phyloP scores from a whole-genome alignment of 2,888 invertebrate genomes.

The Drosophila falleni region DNA sequence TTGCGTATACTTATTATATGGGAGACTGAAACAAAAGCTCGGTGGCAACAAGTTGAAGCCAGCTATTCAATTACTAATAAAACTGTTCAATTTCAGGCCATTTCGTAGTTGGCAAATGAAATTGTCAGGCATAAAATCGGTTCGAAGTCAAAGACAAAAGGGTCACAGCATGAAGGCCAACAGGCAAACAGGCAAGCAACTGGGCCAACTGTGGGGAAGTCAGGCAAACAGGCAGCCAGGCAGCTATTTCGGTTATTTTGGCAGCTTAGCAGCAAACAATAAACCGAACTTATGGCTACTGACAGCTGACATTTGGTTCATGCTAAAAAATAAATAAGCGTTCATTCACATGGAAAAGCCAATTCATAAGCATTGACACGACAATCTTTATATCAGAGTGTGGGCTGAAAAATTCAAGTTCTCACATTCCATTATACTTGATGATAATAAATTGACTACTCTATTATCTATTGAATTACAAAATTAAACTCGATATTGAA shows the following conservation, averaged over 20 bases:
- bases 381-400: constrained; percentile 40
- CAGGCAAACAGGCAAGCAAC: background rate
- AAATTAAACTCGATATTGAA: too few species aligned
- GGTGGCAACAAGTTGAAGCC: constrained; percentile 48
- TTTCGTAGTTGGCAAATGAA: constrained; percentile 60
- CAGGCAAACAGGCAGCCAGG: background rate
- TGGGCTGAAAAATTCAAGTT: constrained; percentile 11
- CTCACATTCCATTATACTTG: too few species aligned
- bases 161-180: constrained; percentile 21
- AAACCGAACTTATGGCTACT: constrained; percentile 70
- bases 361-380: constrained; percentile 58
- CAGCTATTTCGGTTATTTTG: constrained; percentile 57
- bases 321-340: constrained; percentile 31
- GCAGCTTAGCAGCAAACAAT: constrained; percentile 63
- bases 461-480: background rate
- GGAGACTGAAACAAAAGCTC: constrained; percentile 8
- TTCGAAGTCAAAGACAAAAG: constrained; percentile 51
- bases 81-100: constrained; percentile 64
- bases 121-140: constrained; percentile 61
- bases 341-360: constrained; percentile 59
- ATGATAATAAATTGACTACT: background rate
- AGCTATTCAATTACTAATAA: constrained; percentile 42
- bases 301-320: constrained; percentile 70
- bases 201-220: background rate
- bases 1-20: constrained; percentile 17